A percentile compares a stretch with the other conserved stretches of the same genome.
Conservation (phyloP, 2,888 invertebrate genomes). For the Platycnemis pennipes region DNA sequence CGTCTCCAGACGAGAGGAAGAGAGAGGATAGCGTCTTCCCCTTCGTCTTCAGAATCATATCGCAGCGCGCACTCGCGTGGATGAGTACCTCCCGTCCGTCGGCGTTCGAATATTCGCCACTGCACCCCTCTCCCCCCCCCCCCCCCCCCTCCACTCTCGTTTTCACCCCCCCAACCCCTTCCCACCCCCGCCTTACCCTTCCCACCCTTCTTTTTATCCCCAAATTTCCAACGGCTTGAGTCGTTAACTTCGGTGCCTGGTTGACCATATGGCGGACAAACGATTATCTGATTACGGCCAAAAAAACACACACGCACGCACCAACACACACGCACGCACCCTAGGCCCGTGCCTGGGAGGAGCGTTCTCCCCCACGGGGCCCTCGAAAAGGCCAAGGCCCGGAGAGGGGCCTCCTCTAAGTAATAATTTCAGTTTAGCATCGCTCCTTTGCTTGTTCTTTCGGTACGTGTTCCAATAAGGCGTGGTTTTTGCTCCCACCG, state of each 20-base stretch:
- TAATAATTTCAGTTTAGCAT: conserved; percentile 49
- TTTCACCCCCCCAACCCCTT: neutral
- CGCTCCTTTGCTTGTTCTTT: neutral
- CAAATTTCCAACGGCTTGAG: conserved; percentile 57
- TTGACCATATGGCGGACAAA: conserved; percentile 65
- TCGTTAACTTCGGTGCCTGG: conserved; percentile 39
- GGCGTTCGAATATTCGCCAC: neutral
- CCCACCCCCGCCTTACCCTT: neutral
- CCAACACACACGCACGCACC: neutral
- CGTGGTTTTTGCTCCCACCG: conserved; percentile 30
- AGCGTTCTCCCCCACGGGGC: neutral
- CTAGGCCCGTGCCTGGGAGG: neutral
- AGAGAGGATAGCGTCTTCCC: too few relatives aligned
- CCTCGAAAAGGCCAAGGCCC: neutral
- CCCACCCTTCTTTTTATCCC: neutral
- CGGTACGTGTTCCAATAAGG: conserved; percentile 51
- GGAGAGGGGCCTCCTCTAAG: neutral
- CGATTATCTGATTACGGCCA: conserved; percentile 59
- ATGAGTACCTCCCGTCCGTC: neutral
- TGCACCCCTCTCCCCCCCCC: neutral
- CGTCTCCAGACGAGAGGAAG: too few relatives aligned
- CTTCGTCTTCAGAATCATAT: neutral
- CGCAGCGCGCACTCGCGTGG: neutral
- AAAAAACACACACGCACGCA: conserved; percentile 4
- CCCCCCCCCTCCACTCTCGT: neutral